phyloP scores from a whole-genome alignment of 2,888 invertebrate species.

The Pharmacophagus antenor region DNA sequence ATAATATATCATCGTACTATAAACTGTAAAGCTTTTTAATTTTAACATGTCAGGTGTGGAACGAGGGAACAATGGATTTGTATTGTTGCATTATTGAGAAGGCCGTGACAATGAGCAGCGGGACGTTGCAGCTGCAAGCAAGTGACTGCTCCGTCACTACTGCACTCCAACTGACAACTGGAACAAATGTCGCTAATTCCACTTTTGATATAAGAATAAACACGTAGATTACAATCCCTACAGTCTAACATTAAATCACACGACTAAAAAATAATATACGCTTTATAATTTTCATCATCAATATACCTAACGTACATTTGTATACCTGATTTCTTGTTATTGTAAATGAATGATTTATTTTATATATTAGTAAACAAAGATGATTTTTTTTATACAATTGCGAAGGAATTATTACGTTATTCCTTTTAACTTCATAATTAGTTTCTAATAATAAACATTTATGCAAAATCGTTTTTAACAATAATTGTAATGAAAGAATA shows the following conservation, averaged over 20 bases:
- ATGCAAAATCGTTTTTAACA: no score
- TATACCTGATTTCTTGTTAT: no score
- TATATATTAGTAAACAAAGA: no score
- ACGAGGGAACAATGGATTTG: constrained; percentile 52
- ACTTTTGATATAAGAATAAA: constrained; percentile 19
- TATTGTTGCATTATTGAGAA: constrained; percentile 73
- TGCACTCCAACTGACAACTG: constrained; percentile 51
- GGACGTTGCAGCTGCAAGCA: constrained; percentile 61
- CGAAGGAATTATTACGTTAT: no score
- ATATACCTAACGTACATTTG: no score
- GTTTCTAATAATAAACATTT: no score
- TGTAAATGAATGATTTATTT: no score
- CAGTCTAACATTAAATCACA: neutral
- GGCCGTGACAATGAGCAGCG: constrained; percentile 47
- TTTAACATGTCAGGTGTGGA: constrained; percentile 36
- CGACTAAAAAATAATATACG: neutral
- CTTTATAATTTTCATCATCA: neutral
- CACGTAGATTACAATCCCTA: no score
- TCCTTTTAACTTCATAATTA: no score
- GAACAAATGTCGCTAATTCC: constrained; percentile 65
- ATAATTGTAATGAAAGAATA: neutral
- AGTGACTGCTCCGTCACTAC: constrained; percentile 55
- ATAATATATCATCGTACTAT: constrained; percentile 4
- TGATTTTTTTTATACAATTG: no score
- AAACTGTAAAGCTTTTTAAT: constrained; percentile 29